Evolutionary conservation across 2,113 vertebrate species (phyloP).

Genomic region (Nettapus auritus): DNA sequence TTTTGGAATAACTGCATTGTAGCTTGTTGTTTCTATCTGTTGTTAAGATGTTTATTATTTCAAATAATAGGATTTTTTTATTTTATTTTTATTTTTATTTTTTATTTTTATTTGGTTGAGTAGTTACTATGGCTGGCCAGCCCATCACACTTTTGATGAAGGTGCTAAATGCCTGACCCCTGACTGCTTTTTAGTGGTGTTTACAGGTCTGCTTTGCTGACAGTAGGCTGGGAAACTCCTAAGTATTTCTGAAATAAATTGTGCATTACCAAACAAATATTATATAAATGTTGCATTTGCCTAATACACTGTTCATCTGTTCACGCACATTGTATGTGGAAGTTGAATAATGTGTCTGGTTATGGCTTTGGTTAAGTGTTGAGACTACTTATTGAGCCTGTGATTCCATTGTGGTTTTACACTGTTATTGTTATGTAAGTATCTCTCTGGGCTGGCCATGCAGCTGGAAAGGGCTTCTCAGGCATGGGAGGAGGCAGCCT

Average conservation of each 20-base stretch:
- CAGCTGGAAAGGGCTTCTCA: background rate
- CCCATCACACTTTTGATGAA: background rate
- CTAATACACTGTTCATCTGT: background rate
- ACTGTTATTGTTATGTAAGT: background rate
- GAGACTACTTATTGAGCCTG: background rate
- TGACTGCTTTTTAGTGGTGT: background rate
- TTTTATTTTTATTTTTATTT: rapidly evolving
- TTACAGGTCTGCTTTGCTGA: background rate
- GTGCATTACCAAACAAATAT: background rate
- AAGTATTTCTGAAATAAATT: background rate
- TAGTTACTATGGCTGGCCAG: background rate
- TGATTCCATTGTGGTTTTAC: background rate
- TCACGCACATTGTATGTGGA: rapidly evolving
- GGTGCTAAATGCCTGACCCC: background rate
- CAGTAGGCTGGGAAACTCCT: background rate
- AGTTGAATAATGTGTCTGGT: background rate
- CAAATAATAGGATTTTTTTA: background rate
- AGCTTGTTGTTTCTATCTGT: background rate
- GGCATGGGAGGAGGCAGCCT: rapidly evolving
- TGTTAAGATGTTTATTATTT: background rate
- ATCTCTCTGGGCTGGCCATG: background rate
- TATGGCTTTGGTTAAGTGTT: background rate
- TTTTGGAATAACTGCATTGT: background rate
- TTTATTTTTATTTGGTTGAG: background rate
- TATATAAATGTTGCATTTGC: background rate